These are phyloP conservation scores for Cygnus buccinator DNA, from an alignment of 2,113 vertebrate genomes.

Conservation along the genomic window DNA sequence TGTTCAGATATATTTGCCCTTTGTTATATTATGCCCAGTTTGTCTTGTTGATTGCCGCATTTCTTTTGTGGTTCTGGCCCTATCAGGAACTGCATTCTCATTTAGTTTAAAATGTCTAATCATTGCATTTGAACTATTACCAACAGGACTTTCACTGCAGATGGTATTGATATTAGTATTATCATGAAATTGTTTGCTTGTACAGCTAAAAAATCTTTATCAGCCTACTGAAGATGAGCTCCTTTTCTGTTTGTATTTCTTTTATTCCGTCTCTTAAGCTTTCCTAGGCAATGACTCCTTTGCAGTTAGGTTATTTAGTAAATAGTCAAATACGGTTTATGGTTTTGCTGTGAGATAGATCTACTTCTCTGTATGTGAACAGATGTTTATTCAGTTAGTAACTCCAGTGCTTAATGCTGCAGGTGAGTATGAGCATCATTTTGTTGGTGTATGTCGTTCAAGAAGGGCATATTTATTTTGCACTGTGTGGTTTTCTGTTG, in stretches of 20 bases:
- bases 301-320: not conserved
- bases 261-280: not conserved
- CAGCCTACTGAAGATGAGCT: not conserved
- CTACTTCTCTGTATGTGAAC: not conserved
- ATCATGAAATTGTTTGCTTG: not conserved
- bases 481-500: not conserved
- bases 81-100: not conserved
- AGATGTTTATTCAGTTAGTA: not conserved
- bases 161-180: not conserved
- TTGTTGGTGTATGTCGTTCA: not conserved
- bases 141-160: not conserved
- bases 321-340: not conserved
- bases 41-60: not conserved
- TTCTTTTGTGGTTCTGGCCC: not conserved
- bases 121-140: not conserved
- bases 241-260: not conserved
- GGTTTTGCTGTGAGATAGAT: not conserved
- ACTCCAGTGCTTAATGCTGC: not conserved
- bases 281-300: not conserved
- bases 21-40: not conserved
- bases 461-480: not conserved
- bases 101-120: not conserved
- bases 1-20: not conserved
- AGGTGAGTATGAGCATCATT: not conserved
- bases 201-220: not conserved